These are phyloP conservation scores for Telenomus remus DNA, from an alignment of 1,140 invertebrate genomes.

Conservation along the genomic window DNA sequence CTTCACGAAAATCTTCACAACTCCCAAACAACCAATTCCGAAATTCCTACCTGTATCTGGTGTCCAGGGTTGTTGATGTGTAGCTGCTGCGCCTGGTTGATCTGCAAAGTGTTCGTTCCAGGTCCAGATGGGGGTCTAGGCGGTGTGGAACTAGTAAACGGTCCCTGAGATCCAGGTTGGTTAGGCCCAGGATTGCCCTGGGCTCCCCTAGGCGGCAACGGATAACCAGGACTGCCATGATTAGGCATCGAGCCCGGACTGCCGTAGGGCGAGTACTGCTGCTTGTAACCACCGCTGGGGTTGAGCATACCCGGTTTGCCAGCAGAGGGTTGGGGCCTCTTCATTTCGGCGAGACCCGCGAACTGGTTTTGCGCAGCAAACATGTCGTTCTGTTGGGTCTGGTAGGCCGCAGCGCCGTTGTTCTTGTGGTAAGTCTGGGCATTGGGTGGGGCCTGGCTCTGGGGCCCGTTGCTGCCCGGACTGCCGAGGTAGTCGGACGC, in stretches of 20 bases:
- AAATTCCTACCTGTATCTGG: constrained; percentile 81
- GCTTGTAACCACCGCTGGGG: constrained; percentile 73
- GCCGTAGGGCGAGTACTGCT: constrained; percentile 82
- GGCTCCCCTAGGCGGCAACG: constrained; percentile 74
- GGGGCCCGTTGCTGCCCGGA: constrained; percentile 69
- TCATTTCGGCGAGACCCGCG: constrained; percentile 70
- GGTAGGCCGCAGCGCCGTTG: constrained; percentile 70
- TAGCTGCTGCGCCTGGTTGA: constrained; percentile 90
- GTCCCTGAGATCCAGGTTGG: constrained; percentile 68
- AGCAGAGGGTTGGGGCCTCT: constrained; percentile 69
- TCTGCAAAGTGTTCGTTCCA: constrained; percentile 81
- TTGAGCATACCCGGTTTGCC: constrained; percentile 71
- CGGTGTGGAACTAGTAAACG: constrained; percentile 78
- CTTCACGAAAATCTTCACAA: too few relatives aligned
- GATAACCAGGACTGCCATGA: constrained; percentile 80
- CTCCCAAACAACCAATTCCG: too few relatives aligned
- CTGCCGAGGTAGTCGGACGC: constrained; percentile 74
- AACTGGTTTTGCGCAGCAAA: constrained; percentile 66
- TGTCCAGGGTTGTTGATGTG: constrained; percentile 87
- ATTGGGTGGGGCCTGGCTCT: constrained; percentile 59
- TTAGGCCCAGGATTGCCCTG: constrained; percentile 66
- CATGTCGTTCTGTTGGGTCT: constrained; percentile 70
- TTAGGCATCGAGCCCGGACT: constrained; percentile 78
- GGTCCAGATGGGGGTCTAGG: constrained; percentile 80
- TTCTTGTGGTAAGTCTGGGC: constrained; percentile 71